Conservation (phyloP, 2,113 vertebrate genomes). For the Actenoides lindsayi region DNA sequence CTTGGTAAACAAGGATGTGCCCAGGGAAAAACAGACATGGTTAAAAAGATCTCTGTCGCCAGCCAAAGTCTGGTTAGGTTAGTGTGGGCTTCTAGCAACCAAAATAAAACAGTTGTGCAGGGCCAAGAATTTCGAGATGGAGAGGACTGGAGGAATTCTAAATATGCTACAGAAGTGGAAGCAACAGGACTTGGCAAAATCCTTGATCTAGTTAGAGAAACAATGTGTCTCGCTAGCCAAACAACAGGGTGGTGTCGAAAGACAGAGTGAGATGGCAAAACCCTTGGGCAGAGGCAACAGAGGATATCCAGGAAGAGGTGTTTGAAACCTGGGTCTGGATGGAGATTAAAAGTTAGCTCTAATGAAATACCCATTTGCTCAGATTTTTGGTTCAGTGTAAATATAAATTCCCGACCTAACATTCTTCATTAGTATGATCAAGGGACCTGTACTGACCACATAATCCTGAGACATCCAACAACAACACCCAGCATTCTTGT, state of each 20-base stretch:
- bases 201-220: conserved; percentile 12
- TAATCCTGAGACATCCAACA: background rate
- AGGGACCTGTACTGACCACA: background rate
- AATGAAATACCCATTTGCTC: background rate
- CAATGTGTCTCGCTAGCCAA: background rate
- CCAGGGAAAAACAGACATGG: conserved; percentile 43
- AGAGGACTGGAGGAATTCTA: conserved; percentile 54
- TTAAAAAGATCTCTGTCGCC: conserved; percentile 23
- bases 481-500: background rate
- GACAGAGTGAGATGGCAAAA: conserved; percentile 49
- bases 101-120: conserved; percentile 48
- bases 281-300: conserved; percentile 4
- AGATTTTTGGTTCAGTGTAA: background rate
- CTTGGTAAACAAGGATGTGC: conserved; percentile 38
- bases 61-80: conserved; percentile 45
- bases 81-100: conserved; percentile 44
- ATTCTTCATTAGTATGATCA: background rate
- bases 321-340: conserved; percentile 7
- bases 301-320: conserved; percentile 42
- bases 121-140: conserved; percentile 54
- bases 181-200: conserved; percentile 62
- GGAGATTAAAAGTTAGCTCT: conserved; percentile 27
- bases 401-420: background rate
- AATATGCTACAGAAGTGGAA: conserved; percentile 66
- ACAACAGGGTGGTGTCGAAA: conserved; percentile 32